Evolutionary conservation across 2,888 invertebrate species (phyloP).

Genomic region (Minunthozetes semirufus): DNA sequence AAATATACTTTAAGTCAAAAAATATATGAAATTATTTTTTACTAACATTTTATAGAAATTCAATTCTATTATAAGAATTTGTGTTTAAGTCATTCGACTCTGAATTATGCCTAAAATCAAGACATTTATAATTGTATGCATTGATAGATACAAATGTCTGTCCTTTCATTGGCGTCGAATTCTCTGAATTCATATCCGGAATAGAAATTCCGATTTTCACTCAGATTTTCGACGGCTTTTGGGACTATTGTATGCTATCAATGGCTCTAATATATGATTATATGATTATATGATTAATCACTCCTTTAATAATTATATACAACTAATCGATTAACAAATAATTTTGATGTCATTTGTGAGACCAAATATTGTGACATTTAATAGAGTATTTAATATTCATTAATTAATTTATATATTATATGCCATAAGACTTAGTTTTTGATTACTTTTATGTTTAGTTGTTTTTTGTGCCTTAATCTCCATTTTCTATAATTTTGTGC

Average conservation of each 20-base stretch:
- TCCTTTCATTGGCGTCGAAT: too few relatives aligned
- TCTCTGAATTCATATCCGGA: too few relatives aligned
- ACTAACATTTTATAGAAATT: constrained; percentile 26
- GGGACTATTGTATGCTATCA: too few relatives aligned
- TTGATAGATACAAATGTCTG: too few relatives aligned
- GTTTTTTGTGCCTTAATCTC: constrained; percentile 9
- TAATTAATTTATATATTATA: constrained; percentile 6
- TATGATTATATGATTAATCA: not conserved
- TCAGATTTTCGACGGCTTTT: too few relatives aligned
- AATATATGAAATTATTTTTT: constrained; percentile 24
- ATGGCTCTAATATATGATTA: too few relatives aligned
- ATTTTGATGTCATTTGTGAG: constrained; percentile 17
- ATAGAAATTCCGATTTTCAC: too few relatives aligned
- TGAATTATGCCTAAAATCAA: not conserved
- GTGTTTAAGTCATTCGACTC: not conserved
- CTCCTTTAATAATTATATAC: not conserved
- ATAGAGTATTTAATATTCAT: not conserved
- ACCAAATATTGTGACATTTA: not conserved
- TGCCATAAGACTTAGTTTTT: constrained; percentile 31
- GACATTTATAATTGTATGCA: too few relatives aligned
- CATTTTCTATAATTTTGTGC: constrained; percentile 22
- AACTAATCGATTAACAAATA: constrained; percentile 19
- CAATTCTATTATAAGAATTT: not conserved
- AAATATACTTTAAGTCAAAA: constrained; percentile 19
- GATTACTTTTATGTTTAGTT: not conserved